Evolutionary conservation across 2,888 invertebrate species (phyloP).

Genomic region (Amphipoea lucens): DNA sequence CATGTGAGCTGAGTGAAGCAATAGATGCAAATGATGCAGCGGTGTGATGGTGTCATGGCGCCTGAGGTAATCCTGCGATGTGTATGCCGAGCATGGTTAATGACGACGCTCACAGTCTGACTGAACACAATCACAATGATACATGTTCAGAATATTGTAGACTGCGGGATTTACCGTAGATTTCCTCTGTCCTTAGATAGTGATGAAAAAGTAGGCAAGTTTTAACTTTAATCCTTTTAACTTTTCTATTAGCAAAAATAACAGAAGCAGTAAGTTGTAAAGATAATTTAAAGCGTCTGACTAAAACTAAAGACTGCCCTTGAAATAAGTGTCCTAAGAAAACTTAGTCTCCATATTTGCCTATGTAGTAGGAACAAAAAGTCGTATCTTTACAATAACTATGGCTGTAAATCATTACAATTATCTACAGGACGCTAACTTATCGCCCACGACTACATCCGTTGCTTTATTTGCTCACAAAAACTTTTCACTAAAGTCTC

Average conservation of each 20-base stretch:
- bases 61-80: slow-evolving; percentile 37
- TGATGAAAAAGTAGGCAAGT: neutral
- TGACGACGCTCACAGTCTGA: slow-evolving; percentile 48
- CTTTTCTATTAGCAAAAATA: slow-evolving; percentile 3
- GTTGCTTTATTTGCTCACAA: slow-evolving; percentile 41
- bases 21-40: slow-evolving; percentile 35
- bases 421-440: slow-evolving; percentile 48
- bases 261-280: neutral
- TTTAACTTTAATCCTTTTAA: neutral
- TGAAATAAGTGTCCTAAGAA: neutral
- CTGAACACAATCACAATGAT: slow-evolving; percentile 13
- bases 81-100: slow-evolving; percentile 46
- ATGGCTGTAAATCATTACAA: slow-evolving; percentile 8
- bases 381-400: slow-evolving; percentile 10
- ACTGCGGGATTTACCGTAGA: neutral
- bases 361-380: neutral
- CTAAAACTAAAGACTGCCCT: slow-evolving; percentile 8
- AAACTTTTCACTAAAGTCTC: slow-evolving; percentile 43
- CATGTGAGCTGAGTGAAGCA: slow-evolving; percentile 33
- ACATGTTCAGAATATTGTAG: slow-evolving; percentile 39
- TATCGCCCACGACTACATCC: slow-evolving; percentile 43
- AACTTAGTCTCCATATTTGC: slow-evolving; percentile 8
- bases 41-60: slow-evolving; percentile 56
- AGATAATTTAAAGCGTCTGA: neutral
- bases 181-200: neutral